Evolutionary conservation across 2,888 invertebrate species (phyloP).

Genomic region (Rotaria sp.): DNA sequence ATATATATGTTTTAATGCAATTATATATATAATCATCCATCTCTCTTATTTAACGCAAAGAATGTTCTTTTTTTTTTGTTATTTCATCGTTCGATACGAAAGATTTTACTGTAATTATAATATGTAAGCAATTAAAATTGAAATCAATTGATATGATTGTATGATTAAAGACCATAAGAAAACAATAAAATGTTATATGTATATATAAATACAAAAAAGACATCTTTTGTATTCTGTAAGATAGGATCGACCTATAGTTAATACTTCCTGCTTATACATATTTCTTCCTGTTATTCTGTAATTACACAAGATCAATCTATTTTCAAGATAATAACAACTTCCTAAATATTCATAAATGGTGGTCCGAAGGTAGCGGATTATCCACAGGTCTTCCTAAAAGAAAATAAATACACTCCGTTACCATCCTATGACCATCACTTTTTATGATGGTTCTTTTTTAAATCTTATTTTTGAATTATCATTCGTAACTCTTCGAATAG

Average conservation of each 20-base stretch:
- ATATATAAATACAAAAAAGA: background rate
- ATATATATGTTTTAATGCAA: too few relatives aligned
- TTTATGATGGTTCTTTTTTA: background rate
- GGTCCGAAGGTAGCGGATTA: background rate
- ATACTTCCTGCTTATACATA: background rate
- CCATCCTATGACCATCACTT: background rate
- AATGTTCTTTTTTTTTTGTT: too few relatives aligned
- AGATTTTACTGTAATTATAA: too few relatives aligned
- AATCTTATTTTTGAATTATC: background rate
- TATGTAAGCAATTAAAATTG: too few relatives aligned
- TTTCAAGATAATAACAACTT: background rate
- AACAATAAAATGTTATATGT: too few relatives aligned
- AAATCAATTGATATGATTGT: too few relatives aligned
- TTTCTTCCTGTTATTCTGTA: background rate
- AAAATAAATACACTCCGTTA: background rate
- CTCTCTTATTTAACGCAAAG: too few relatives aligned
- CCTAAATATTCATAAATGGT: background rate
- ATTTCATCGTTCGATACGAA: too few relatives aligned
- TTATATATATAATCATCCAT: too few relatives aligned
- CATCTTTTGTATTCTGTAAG: background rate
- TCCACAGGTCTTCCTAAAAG: background rate
- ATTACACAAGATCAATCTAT: background rate
- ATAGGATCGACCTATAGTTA: background rate
- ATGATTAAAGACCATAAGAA: too few relatives aligned
- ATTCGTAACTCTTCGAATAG: too few relatives aligned